Percentiles rank a stretch among this genome's conserved stretches.
These are phyloP conservation scores for Camponotus vicinus DNA, from an alignment of 1,140 invertebrate species.

Conservation along the genomic window DNA sequence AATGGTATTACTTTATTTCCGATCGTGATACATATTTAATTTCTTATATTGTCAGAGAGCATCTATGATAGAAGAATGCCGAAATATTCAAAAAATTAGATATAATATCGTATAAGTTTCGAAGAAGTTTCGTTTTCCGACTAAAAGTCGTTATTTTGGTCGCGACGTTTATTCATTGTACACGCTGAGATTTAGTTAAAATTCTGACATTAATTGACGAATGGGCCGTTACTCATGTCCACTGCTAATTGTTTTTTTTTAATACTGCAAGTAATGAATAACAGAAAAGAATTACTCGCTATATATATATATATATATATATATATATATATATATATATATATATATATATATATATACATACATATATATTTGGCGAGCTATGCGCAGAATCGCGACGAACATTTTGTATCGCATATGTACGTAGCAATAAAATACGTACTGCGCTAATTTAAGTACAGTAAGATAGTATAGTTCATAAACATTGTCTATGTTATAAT, in stretches of 20 bases:
- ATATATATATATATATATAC: background rate
- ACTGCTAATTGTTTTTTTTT: conserved; percentile 24
- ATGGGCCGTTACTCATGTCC: conserved; percentile 39
- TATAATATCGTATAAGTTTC: conserved; percentile 38
- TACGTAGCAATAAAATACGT: conserved; percentile 11
- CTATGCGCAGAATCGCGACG: background rate
- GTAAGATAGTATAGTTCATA: background rate
- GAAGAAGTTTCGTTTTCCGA: background rate
- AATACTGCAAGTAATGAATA: conserved; percentile 13
- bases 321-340: background rate
- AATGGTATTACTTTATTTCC: conserved; percentile 30
- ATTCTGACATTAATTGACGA: conserved; percentile 12
- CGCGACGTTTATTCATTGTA: background rate
- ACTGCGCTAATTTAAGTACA: background rate
- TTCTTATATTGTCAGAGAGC: background rate
- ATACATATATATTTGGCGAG: background rate
- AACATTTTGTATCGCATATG: background rate
- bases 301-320: background rate
- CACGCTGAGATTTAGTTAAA: conserved; percentile 19
- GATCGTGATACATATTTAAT: background rate
- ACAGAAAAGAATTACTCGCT: background rate
- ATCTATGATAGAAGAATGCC: background rate
- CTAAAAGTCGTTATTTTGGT: background rate
- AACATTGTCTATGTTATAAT: too few relatives aligned
- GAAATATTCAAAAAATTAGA: conserved; percentile 36